Evolutionary conservation across 2,113 vertebrate genomes (phyloP).

Genomic region (Lycaon pictus): DNA sequence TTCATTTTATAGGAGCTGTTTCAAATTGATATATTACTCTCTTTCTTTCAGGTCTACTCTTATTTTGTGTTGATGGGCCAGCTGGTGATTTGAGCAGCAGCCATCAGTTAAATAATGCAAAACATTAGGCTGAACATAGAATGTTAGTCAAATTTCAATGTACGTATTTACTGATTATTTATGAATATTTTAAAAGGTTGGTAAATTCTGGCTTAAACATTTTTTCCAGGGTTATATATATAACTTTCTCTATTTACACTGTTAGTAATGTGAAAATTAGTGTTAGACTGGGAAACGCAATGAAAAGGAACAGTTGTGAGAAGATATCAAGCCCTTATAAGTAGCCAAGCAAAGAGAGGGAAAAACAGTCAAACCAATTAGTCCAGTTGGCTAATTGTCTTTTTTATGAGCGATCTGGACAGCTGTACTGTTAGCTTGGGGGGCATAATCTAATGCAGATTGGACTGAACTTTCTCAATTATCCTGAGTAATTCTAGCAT

Average conservation of each 20-base stretch:
- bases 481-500: neutral
- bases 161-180: constrained; percentile 3
- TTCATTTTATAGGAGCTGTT: neutral
- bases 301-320: neutral
- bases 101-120: constrained; percentile 30
- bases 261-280: constrained; percentile 21
- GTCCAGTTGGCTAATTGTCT: constrained; percentile 59
- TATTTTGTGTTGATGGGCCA: constrained; percentile 15
- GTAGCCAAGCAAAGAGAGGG: constrained; percentile 6
- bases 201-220: neutral
- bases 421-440: neutral
- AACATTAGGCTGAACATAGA: neutral
- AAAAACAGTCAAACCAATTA: constrained; percentile 29
- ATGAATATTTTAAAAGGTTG: constrained; percentile 6
- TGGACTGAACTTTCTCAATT: neutral
- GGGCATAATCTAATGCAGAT: neutral
- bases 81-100: constrained; percentile 20
- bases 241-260: neutral
- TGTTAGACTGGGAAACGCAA: constrained; percentile 50
- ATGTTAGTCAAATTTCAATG: neutral
- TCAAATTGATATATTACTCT: neutral
- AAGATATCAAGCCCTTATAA: constrained; percentile 60
- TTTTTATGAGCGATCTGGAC: constrained; percentile 18
- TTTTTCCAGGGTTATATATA: neutral
- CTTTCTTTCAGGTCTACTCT: neutral